Conservation (phyloP, 2,888 invertebrate genomes). For the Ethmia dodecea region DNA sequence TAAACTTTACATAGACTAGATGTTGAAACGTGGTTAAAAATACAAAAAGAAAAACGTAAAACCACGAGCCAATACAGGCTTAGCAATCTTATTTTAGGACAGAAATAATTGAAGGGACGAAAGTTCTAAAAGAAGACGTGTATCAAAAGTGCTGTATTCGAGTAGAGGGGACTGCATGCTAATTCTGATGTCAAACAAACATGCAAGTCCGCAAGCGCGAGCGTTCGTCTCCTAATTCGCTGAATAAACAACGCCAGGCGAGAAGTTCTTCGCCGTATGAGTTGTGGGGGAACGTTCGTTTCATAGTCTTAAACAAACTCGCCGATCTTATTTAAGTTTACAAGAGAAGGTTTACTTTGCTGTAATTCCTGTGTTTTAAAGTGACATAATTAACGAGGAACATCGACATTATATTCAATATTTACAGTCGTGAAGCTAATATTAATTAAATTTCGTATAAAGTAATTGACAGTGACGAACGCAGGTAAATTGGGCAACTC, state of each 20-base stretch:
- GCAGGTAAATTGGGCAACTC: no score
- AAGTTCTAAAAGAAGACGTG: slow-evolving; percentile 8
- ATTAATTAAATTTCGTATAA: no score
- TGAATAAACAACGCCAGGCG: slow-evolving; percentile 23
- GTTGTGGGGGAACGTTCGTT: slow-evolving; percentile 38
- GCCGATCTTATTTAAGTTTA: slow-evolving; percentile 62
- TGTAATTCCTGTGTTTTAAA: slow-evolving; percentile 11
- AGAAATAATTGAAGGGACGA: neutral
- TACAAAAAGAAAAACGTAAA: no score
- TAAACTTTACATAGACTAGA: no score
- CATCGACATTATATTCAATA: no score
- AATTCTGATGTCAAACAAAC: slow-evolving; percentile 57
- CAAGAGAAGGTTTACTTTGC: slow-evolving; percentile 18
- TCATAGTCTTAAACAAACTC: slow-evolving; percentile 56
- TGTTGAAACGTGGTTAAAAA: no score
- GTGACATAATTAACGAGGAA: slow-evolving; percentile 11
- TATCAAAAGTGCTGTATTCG: no score
- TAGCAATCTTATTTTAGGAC: no score
- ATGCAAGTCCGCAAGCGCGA: slow-evolving; percentile 34
- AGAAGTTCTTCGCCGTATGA: slow-evolving; percentile 27
- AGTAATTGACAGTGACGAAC: no score
- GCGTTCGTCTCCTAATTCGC: slow-evolving; percentile 50
- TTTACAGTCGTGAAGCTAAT: no score
- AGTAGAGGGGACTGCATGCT: slow-evolving; percentile 32
- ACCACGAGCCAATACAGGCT: no score